Base-by-base conservation (phyloP, 1,140 invertebrate genomes). In the Pseudomyrmex dendroicus region DNA sequence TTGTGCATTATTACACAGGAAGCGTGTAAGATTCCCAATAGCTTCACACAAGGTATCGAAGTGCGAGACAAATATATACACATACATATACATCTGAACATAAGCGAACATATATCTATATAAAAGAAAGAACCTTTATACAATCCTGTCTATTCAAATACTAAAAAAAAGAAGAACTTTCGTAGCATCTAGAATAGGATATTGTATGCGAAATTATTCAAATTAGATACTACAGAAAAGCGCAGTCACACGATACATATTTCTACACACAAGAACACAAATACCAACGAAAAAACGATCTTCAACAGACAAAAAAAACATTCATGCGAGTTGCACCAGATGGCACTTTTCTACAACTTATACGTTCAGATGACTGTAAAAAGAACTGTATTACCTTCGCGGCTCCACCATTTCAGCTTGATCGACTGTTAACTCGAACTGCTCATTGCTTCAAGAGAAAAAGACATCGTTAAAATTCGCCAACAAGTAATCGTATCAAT, bases 311-410 rank as follows among this genome's bases (percentile, higher is more conserved):
- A 56, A 50, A 48, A 57, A 50, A 52, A 35, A 64, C 35, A 3
- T 64, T 50, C 54, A 72, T 46, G 63, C 63, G 9, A 22, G 10
- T 72, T 74, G 13, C 63, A n/a, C 17, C 89, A 88, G 82, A 20
- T 84, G 82, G 85, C 89, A 86, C 83, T 80, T 91, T 76, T 86
- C 20, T 90, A 84, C 89, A 76, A 73, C 35, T 52, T 22, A 56
- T 52, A 66, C 7, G 10, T 67, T 5, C 35, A 85, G 57, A 67
- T 57, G 12, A 84, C 80, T 15, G 84, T 70, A 86, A 73, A 80
- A 20, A 74, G 82, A 35, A 7, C 91, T 92, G 84, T 66, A 91
- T 94, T 94, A 94, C 93, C 93, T 94, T 91, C 92, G 92, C 84
- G 91, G 91, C 74, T 94, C 92, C 90, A 91, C 82, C 87, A 87